A percentile compares a stretch with the other conserved stretches of the same genome.
Conservation (phyloP, 2,888 invertebrate genomes). For the Globia sparganii region DNA sequence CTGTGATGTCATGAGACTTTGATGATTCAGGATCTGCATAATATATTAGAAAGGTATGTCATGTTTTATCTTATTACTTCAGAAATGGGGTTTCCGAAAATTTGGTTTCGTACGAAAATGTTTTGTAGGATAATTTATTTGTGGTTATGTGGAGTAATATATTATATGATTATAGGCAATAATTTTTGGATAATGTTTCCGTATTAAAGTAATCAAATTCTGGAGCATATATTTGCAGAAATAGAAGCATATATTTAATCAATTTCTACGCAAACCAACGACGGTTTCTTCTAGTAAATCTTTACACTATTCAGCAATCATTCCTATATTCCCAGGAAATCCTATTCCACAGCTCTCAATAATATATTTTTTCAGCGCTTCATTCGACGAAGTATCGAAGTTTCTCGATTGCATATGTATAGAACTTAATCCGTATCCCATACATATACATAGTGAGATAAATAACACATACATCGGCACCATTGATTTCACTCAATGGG, state of each 20-base stretch:
- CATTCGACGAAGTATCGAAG: constrained; percentile 38
- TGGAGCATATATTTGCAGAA: background rate
- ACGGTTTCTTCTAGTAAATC: background rate
- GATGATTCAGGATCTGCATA: constrained; percentile 50
- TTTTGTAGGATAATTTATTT: constrained; percentile 32
- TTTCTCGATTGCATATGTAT: constrained; percentile 25
- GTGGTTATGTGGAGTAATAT: background rate
- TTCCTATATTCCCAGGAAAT: constrained; percentile 33
- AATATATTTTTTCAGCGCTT: constrained; percentile 30
- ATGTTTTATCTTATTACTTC: constrained; percentile 21
- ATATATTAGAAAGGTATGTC: constrained; percentile 55
- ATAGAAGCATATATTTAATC: background rate
- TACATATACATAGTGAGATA: constrained; percentile 31
- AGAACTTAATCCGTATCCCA: constrained; percentile 27
- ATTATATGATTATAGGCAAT: too few species aligned
- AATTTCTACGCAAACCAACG: background rate
- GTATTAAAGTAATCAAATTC: background rate
- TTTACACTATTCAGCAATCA: constrained; percentile 2
- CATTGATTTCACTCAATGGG: constrained; percentile 43
- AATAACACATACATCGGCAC: constrained; percentile 45
- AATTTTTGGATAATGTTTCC: background rate
- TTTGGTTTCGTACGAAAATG: constrained; percentile 11
- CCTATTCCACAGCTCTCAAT: constrained; percentile 5
- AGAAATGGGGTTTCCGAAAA: constrained; percentile 36
- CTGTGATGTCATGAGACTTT: constrained; percentile 50